phyloP scores from a whole-genome alignment of 2,888 invertebrate species.

The Chloromyia formosa region DNA sequence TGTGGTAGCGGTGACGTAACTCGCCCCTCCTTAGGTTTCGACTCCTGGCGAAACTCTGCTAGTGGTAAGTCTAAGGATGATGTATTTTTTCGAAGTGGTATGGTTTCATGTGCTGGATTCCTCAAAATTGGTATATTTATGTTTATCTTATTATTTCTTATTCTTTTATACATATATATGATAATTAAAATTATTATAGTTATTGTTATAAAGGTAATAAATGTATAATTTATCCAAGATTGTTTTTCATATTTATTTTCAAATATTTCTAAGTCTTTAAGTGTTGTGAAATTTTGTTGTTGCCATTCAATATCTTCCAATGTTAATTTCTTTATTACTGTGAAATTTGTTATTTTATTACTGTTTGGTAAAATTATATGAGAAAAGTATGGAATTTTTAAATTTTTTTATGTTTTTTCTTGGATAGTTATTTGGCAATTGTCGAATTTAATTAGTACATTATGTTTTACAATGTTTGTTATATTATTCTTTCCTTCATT shows the following conservation, averaged over 20 bases:
- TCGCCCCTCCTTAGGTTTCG: too few relatives aligned
- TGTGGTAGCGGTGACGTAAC: conserved; percentile 9
- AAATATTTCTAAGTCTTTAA: background rate
- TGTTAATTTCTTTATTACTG: conserved; percentile 4
- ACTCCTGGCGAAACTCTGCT: conserved; percentile 4
- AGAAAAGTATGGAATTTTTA: background rate
- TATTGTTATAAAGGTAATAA: background rate
- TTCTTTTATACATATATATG: too few relatives aligned
- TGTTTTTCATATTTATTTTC: too few relatives aligned
- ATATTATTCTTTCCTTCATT: conserved; percentile 5
- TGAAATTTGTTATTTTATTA: background rate
- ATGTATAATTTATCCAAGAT: conserved; percentile 1
- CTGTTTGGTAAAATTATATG: conserved; percentile 4
- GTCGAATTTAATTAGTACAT: background rate
- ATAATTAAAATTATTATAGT: background rate
- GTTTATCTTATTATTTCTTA: conserved; percentile 1
- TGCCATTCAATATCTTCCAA: conserved; percentile 4
- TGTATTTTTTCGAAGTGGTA: conserved; percentile 4
- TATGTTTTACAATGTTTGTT: conserved; percentile 1
- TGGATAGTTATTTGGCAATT: too few relatives aligned
- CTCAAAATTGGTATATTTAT: conserved; percentile 1
- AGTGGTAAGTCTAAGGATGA: conserved; percentile 1
- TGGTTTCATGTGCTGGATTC: background rate
- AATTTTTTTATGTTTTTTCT: background rate
- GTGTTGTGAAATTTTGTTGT: background rate